Conservation (phyloP, 2,888 invertebrate species). For the Drosophila vallismaia region DNA sequence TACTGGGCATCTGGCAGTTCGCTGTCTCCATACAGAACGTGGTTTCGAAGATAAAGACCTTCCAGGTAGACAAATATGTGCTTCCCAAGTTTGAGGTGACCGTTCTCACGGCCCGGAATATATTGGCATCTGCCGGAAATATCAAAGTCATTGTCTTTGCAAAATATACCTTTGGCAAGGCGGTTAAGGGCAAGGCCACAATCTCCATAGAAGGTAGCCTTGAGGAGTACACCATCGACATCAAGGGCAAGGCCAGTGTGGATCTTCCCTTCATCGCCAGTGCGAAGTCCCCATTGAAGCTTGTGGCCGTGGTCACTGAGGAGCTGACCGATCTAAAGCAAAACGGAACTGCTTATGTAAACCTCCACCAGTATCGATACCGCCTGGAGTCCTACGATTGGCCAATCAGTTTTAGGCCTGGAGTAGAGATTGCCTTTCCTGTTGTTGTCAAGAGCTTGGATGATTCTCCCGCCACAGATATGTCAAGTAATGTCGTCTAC, state of each 20-base stretch:
- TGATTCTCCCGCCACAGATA: conserved; percentile 87
- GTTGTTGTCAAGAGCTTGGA: conserved; percentile 89
- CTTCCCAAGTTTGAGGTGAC: conserved; percentile 96
- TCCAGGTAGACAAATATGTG: conserved; percentile 94
- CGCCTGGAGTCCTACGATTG: conserved; percentile 90
- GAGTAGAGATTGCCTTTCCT: conserved; percentile 92
- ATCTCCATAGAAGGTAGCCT: conserved; percentile 84
- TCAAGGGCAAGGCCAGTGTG: conserved; percentile 88
- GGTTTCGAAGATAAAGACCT: conserved; percentile 49
- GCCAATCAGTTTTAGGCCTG: conserved; percentile 94
- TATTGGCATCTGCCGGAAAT: conserved; percentile 91
- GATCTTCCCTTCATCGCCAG: conserved; percentile 88
- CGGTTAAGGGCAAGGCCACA: conserved; percentile 93
- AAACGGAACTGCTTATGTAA: conserved; percentile 89
- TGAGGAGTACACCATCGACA: conserved; percentile 88
- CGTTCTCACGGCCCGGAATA: conserved; percentile 91
- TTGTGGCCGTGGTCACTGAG: conserved; percentile 96
- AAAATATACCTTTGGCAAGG: conserved; percentile 94
- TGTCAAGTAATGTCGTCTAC: conserved; percentile 85
- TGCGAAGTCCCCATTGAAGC: conserved; percentile 79
- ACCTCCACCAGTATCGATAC: conserved; percentile 90
- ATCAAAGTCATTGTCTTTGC: conserved; percentile 91
- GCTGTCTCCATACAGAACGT: conserved; percentile 86
- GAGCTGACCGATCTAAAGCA: conserved; percentile 91
- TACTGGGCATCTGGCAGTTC: conserved; percentile 94